These are phyloP conservation scores for Limosa lapponica DNA, from an alignment of 2,797 vertebrate species.

Conservation along the genomic window DNA sequence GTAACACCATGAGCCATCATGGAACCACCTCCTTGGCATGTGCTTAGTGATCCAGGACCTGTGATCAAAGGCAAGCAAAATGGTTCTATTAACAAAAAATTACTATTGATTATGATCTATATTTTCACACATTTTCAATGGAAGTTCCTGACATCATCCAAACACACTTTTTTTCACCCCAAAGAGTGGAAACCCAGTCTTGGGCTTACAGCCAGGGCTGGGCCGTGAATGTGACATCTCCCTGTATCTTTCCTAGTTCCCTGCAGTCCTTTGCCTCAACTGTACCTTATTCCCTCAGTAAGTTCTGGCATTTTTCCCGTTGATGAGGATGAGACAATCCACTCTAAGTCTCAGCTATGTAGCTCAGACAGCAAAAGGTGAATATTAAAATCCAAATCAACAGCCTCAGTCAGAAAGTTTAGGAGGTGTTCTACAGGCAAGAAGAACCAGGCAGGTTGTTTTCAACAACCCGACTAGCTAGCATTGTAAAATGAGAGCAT, in stretches of 20 bases:
- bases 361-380: not conserved
- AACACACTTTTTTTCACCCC: not conserved
- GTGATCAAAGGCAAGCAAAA: not conserved
- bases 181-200: not conserved
- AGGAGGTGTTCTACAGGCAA: not conserved
- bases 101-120: not conserved
- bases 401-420: not conserved
- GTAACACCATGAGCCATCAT: fast-evolving
- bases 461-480: not conserved
- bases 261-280: fast-evolving
- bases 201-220: not conserved
- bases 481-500: not conserved
- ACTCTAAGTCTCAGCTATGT: not conserved
- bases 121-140: not conserved
- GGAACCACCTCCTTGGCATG: fast-evolving
- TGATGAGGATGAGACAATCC: not conserved
- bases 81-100: not conserved
- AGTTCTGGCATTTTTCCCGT: not conserved
- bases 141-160: not conserved
- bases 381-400: not conserved
- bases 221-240: not conserved
- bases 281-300: not conserved
- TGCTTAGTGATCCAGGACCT: fast-evolving
- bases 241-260: not conserved
- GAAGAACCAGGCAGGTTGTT: not conserved